Evolutionary conservation across 2,888 invertebrate species (phyloP), one percentile per base, ranked within the genome.

Genomic region (Trilocha varians): DNA sequence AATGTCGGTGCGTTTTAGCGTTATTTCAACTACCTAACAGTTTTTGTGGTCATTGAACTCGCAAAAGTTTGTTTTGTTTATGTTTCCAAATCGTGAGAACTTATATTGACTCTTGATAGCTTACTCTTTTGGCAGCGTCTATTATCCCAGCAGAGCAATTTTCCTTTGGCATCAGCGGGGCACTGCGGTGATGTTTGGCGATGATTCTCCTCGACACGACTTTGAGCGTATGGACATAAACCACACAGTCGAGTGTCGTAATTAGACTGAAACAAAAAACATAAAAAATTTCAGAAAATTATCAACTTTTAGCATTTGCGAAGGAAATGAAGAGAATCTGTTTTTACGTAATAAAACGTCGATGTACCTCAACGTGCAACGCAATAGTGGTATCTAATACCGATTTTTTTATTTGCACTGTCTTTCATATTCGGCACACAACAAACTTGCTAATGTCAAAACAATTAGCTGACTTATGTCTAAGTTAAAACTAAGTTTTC

Each of bases 91-190:
- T 25, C 25, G 5, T 25, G 25, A 25, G 25, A 25, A 25, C 11
- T 11, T 25, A 25, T 9, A n/a, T n/a, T n/a, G n/a, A n/a, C n/a
- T n/a, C n/a, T n/a, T n/a, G n/a, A n/a, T n/a, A n/a, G n/a, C 68
- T 79, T 59, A 90, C 90, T 76, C 82, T 88, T 91, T 74, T 95
- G 96, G 64, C 96, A 96, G 63, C 90, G 78, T 40, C 89, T 88
- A 53, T 88, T 88, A 68, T 91, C 94, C 96, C 96, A 97, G 74
- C 97, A 97, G 18, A 92, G 84, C 42, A 88, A 74, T 9, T 87
- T 80, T 13, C 85, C 85, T 41, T 69, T 68, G 16, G 71, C 59
- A 48, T 78, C 80, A 2, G 71, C 57, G 1, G 78, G 80, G 40
- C 82, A 84, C 51, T 72, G 70, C 37, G 40, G 35, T 32, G 57